Evolutionary conservation across 2,113 vertebrate genomes (phyloP).

Genomic region (Petroica traversi): DNA sequence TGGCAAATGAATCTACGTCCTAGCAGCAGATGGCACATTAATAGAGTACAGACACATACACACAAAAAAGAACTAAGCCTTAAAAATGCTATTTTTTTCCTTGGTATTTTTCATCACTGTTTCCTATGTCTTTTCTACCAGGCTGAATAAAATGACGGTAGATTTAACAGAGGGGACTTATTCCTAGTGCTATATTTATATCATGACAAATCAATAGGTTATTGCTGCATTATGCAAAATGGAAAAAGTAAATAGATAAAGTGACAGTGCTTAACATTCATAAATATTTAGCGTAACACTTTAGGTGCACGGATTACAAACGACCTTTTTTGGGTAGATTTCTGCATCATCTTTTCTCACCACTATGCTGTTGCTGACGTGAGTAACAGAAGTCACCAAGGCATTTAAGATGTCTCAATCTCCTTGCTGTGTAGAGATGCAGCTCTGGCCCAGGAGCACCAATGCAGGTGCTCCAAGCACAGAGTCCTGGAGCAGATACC

Average conservation of each 20-base stretch:
- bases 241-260: background rate
- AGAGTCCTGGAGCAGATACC: background rate
- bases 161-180: background rate
- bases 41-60: background rate
- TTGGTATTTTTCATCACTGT: background rate
- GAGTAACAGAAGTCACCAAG: background rate
- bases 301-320: background rate
- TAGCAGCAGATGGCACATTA: conserved; percentile 47
- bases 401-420: background rate
- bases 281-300: background rate
- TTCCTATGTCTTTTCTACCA: background rate
- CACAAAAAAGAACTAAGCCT: background rate
- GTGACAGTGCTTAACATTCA: background rate
- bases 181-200: background rate
- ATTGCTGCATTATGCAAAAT: background rate
- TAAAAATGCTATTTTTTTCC: background rate
- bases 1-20: conserved; percentile 19
- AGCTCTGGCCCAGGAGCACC: background rate
- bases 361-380: background rate
- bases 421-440: background rate
- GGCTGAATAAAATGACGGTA: background rate
- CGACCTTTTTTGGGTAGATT: rapidly evolving
- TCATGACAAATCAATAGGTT: background rate
- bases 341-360: background rate
- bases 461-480: background rate